Conservation (phyloP, 2,113 vertebrate species). For the Ondatra zibethicus region DNA sequence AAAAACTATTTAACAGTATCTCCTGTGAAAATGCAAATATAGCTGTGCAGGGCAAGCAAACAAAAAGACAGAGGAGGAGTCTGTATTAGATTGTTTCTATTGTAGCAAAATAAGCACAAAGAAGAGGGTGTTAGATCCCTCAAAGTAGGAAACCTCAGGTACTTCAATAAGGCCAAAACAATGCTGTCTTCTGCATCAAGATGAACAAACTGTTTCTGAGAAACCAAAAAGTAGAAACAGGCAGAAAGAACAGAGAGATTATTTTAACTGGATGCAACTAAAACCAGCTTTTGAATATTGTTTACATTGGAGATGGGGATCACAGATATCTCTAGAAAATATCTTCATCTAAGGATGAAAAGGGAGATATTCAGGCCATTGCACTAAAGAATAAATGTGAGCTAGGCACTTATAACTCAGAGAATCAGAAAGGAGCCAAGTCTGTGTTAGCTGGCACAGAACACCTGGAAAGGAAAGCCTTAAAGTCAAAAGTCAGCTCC, state of each 20-base stretch:
- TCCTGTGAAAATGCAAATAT: neutral
- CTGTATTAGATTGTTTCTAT: neutral
- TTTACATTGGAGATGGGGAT: neutral
- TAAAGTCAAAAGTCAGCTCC: neutral
- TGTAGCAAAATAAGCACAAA: neutral
- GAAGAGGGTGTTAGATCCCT: neutral
- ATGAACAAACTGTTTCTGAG: neutral
- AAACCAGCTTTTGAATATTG: neutral
- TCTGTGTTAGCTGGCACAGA: neutral
- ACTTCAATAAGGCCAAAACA: neutral
- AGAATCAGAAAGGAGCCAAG: neutral
- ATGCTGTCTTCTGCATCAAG: neutral
- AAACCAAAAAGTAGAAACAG: neutral
- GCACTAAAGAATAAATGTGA: neutral
- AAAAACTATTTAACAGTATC: neutral
- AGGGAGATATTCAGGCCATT: neutral
- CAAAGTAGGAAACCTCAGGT: neutral
- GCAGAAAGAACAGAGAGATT: neutral
- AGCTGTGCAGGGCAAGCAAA: slow-evolving; percentile 15
- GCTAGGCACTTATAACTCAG: neutral
- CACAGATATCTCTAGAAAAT: neutral
- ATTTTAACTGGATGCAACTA: neutral
- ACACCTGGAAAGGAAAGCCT: neutral
- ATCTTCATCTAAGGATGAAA: neutral
- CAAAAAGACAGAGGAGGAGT: neutral